Evolutionary conservation across 2,888 invertebrate genomes (phyloP).

Genomic region (Aphrophora alni): DNA sequence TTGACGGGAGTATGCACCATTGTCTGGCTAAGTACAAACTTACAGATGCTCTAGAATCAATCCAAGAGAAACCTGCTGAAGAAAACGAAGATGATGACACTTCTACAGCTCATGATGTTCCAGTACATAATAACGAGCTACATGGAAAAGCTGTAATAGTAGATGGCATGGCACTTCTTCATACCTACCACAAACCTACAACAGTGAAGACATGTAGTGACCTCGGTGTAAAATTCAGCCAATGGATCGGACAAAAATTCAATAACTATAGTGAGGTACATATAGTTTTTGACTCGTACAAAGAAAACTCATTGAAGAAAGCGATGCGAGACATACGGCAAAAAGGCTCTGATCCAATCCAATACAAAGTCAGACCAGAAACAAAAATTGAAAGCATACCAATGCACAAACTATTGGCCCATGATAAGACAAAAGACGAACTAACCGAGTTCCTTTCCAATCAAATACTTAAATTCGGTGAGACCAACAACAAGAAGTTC

Average conservation of each 20-base stretch:
- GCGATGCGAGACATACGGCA: background rate
- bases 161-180: no score
- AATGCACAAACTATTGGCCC: background rate
- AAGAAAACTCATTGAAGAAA: conserved; percentile 5
- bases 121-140: no score
- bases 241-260: conserved; percentile 7
- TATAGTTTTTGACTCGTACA: conserved; percentile 13
- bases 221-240: background rate
- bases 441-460: conserved; percentile 12
- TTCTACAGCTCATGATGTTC: no score
- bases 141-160: no score
- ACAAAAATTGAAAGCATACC: background rate
- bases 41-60: no score
- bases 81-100: no score
- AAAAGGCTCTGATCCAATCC: background rate
- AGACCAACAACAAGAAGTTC: background rate
- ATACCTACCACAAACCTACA: no score
- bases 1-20: no score
- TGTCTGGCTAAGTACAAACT: no score
- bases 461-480: background rate
- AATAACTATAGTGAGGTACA: conserved; percentile 1
- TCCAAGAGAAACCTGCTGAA: no score
- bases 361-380: background rate
- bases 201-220: no score
- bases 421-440: conserved; percentile 2